These are phyloP conservation scores for Quadroppia sp. DNA, from an alignment of 2,888 invertebrate genomes.

Conservation along the genomic window DNA sequence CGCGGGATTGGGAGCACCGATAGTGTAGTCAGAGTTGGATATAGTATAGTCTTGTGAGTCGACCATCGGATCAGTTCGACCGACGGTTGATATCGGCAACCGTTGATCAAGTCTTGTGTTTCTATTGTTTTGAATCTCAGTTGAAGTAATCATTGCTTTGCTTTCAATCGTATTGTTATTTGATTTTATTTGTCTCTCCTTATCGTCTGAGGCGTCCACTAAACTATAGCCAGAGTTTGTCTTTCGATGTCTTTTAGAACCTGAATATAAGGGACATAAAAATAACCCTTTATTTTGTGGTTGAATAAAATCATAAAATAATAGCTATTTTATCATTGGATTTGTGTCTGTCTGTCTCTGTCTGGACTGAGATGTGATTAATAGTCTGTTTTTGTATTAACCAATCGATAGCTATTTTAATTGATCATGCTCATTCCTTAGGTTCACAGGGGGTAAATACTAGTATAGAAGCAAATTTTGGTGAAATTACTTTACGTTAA, in stretches of 20 bases:
- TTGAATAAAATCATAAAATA: no score
- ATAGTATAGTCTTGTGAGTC: not conserved
- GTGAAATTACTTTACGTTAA: no score
- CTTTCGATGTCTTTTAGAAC: not conserved
- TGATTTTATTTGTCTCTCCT: not conserved
- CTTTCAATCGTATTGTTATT: not conserved
- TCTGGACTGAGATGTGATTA: no score
- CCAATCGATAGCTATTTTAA: no score
- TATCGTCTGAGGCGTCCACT: not conserved
- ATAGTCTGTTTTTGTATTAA: no score
- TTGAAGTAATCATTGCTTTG: not conserved
- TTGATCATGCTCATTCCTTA: no score
- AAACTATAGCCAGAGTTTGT: constrained; percentile 7
- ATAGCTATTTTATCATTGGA: no score
- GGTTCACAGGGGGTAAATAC: no score
- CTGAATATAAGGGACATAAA: not conserved
- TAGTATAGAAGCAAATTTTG: no score
- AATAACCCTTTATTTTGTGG: no score
- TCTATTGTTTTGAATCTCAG: not conserved
- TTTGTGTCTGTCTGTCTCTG: no score
- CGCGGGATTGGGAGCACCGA: not conserved
- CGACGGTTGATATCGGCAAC: not conserved
- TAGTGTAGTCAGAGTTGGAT: not conserved
- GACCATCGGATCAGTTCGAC: no score
- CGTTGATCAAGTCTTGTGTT: not conserved